These are phyloP conservation scores for Hydrophis major DNA, from an alignment of 2,797 vertebrate genomes.

Conservation along the genomic window DNA sequence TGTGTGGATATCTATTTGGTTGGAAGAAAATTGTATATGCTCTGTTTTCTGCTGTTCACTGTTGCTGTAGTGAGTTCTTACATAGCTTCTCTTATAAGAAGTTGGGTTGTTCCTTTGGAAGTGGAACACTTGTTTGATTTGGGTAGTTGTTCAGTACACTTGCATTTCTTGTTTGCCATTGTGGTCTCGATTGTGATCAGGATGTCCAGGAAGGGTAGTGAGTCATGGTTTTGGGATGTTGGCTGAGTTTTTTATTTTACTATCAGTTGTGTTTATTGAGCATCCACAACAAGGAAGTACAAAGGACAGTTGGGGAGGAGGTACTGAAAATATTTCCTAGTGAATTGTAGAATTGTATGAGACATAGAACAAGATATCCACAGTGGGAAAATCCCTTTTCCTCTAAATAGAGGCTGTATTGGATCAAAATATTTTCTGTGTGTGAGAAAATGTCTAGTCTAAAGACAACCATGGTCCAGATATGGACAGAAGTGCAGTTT, in stretches of 20 bases:
- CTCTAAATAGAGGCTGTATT: background rate
- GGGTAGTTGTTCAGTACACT: background rate
- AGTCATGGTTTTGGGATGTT: background rate
- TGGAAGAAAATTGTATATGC: background rate
- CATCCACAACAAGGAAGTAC: background rate
- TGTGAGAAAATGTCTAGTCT: background rate
- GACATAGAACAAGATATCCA: background rate
- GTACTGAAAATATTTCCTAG: background rate
- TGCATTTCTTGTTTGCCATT: background rate
- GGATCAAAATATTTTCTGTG: background rate
- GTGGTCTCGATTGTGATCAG: background rate
- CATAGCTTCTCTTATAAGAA: background rate
- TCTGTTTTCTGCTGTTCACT: background rate
- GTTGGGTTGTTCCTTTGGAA: background rate
- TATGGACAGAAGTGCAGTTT: background rate
- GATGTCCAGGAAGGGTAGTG: background rate
- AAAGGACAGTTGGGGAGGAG: background rate
- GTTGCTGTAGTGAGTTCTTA: background rate
- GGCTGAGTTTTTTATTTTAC: background rate
- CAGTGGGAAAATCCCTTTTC: background rate
- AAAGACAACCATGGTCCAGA: background rate
- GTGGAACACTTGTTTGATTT: background rate
- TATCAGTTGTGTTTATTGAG: background rate
- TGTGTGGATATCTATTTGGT: background rate
- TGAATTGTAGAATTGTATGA: background rate